A percentile compares a stretch with the other conserved stretches of the same genome.
These are phyloP conservation scores for Eublepharis macularius DNA, from an alignment of 2,113 vertebrate species.

Conservation along the genomic window DNA sequence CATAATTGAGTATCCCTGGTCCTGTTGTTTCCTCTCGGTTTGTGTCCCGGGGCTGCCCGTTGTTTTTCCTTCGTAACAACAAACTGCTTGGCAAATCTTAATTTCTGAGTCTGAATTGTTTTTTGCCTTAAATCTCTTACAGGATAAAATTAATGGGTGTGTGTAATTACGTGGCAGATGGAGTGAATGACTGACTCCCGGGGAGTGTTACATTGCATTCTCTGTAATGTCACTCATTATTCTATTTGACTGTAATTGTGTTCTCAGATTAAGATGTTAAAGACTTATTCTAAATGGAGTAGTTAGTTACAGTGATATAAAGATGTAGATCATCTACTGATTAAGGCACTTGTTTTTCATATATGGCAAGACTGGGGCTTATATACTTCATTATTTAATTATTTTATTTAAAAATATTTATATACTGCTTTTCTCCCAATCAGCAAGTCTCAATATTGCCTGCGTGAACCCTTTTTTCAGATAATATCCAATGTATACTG, in stretches of 20 bases:
- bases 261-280: conserved; percentile 49
- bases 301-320: conserved; percentile 47
- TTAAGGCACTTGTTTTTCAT: conserved; percentile 49
- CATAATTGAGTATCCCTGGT: too few species aligned
- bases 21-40: too few species aligned
- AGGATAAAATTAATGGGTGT: background rate
- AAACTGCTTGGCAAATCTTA: background rate
- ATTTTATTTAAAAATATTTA: too few species aligned
- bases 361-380: conserved; percentile 11
- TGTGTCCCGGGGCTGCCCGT: too few species aligned
- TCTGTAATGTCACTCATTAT: conserved; percentile 30
- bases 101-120: background rate
- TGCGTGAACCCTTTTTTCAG: too few species aligned
- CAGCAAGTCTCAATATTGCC: too few species aligned
- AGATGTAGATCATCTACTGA: conserved; percentile 36
- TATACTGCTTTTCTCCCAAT: too few species aligned
- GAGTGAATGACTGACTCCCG: conserved; percentile 31
- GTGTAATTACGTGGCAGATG: conserved; percentile 6
- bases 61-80: too few species aligned
- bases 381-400: background rate
- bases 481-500: too few species aligned
- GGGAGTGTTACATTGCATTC: conserved; percentile 37
- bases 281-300: conserved; percentile 58
- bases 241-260: conserved; percentile 57
- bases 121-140: background rate